Base-by-base conservation (phyloP, 53 echinoderm and acorn worm species). In the Glandiceps talaboti region DNA sequence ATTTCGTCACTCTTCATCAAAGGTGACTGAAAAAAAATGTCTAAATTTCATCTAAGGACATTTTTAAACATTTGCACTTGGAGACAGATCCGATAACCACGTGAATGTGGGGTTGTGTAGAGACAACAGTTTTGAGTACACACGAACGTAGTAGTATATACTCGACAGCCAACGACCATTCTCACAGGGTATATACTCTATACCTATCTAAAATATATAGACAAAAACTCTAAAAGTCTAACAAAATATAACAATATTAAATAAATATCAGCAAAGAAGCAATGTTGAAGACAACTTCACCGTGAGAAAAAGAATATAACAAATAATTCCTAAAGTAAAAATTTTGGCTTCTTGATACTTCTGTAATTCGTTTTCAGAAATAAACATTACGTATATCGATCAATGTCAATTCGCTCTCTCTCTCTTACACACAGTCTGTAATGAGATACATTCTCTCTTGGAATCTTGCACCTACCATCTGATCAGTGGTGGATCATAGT, bases 191-290 rank as follows among this genome's bases (percentile, higher is more conserved):
- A 79, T 87, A 80, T 87, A 79, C 33, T 73, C 77, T 84, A 84
- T 79, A 79, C 77, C 82, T 85, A 85, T 89, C 85, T 88, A 82
- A 86, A 83, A 86, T 89, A 83, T 45, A 45, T 45, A 45, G 64
- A 45, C 64, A 45, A 45, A 45, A 83, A 79, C 84, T 76, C 77
- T 79, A 85, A 86, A 72, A 80, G 77, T 83, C 83, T 86, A 86
- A 76, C 81, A 83, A 83, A 83, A 83, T 84, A 86, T 89, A 87
- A 83, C 85, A 89, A 92, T 89, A 92, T 92, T 85, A 92, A 92
- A 89, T 92, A 89, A 89, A 87, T 89, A 89, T 81, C 85, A 89
- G 82, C 79, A 79, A 85, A 82, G 82, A 74, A 87, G 74, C 64
- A 45, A 12, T 45, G 64, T 45, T 12, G 20, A 20, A 20, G 20